Evolutionary conservation across 2,888 invertebrate species (phyloP).

Genomic region (Spilarctia lutea): DNA sequence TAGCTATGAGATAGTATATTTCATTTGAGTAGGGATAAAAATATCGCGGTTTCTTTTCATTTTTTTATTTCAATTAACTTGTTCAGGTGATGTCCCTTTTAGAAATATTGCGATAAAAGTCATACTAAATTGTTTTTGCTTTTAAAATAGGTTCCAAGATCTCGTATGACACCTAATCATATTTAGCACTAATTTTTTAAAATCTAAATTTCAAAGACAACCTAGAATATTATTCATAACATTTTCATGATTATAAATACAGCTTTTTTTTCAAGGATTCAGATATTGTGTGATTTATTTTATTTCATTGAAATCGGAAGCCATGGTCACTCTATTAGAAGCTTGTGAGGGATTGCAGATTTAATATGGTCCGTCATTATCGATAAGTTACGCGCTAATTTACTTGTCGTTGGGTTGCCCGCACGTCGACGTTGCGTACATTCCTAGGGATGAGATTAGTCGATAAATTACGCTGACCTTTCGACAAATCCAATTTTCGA

Average conservation of each 20-base stretch:
- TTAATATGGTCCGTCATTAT: conserved; percentile 76
- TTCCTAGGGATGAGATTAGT: conserved; percentile 48
- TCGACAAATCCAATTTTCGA: conserved; percentile 48
- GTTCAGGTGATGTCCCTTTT: too few species aligned
- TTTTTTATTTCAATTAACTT: background rate
- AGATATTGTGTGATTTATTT: background rate
- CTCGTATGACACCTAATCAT: background rate
- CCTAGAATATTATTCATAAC: background rate
- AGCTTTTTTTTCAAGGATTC: background rate
- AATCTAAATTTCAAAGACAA: background rate
- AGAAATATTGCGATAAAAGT: background rate
- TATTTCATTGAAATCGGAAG: background rate
- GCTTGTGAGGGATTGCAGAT: conserved; percentile 61
- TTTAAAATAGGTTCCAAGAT: too few species aligned
- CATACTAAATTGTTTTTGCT: background rate
- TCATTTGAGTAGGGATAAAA: background rate
- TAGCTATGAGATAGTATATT: background rate
- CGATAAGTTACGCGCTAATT: conserved; percentile 82
- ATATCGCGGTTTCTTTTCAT: background rate
- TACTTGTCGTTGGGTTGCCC: conserved; percentile 59
- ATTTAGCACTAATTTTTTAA: background rate
- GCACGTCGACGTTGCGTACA: conserved; percentile 42
- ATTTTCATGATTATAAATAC: background rate
- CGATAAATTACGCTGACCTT: conserved; percentile 50
- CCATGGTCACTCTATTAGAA: conserved; percentile 29